Conservation (phyloP, 2,888 invertebrate species). For the Coleophora deauratella region DNA sequence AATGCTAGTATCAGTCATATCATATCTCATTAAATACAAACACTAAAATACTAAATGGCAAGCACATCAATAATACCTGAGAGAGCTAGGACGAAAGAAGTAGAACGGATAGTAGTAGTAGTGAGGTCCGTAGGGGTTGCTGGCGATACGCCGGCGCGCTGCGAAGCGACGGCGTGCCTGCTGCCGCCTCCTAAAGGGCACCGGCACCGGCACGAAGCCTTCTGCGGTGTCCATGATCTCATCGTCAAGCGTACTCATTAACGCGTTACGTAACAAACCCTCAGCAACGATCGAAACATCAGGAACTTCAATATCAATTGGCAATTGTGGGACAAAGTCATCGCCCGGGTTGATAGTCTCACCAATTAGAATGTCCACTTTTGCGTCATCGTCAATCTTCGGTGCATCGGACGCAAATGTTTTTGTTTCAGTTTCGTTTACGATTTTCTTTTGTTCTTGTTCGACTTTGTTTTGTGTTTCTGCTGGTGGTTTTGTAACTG, state of each 20-base stretch:
- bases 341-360: conserved; percentile 26
- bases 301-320: conserved; percentile 13
- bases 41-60: conserved; percentile 15
- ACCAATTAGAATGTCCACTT: conserved; percentile 39
- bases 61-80: conserved; percentile 43
- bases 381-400: conserved; percentile 19
- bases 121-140: conserved; percentile 38
- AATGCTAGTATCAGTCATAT: no score
- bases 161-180: conserved; percentile 31
- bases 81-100: conserved; percentile 53
- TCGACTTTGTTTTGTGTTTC: conserved; percentile 26
- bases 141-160: conserved; percentile 37
- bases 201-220: conserved; percentile 48
- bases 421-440: conserved; percentile 15
- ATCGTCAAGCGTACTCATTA: conserved; percentile 33
- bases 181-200: conserved; percentile 30
- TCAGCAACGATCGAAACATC: conserved; percentile 16
- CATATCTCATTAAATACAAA: conserved; percentile 18
- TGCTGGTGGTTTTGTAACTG: conserved; percentile 29
- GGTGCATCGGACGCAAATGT: conserved; percentile 6
- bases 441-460: conserved; percentile 29
- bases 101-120: conserved; percentile 42
- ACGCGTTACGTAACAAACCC: conserved; percentile 28
- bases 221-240: conserved; percentile 60
- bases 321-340: conserved; percentile 10